Evolutionary conservation across 2,797 vertebrate genomes (phyloP).

Genomic region (Vultur gryphus): DNA sequence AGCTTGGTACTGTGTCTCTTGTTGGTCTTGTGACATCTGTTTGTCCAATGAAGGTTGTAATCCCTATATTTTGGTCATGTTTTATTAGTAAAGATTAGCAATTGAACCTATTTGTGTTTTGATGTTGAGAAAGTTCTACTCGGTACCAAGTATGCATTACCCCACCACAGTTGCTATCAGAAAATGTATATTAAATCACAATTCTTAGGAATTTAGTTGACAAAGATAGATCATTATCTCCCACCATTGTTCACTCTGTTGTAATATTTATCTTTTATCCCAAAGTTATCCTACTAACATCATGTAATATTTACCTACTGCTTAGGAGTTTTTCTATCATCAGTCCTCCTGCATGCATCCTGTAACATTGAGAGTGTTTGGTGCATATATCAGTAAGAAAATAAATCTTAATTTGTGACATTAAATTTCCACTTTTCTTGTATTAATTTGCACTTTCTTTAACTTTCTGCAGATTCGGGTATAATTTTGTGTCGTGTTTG

Average conservation of each 20-base stretch:
- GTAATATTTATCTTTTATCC: not conserved
- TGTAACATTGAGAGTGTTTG: not conserved
- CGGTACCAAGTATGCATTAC: not conserved
- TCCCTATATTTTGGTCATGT: not conserved
- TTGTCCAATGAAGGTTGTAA: not conserved
- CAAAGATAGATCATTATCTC: not conserved
- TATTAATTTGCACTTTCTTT: not conserved
- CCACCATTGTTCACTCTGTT: not conserved
- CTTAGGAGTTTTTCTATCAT: not conserved
- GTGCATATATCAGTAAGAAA: not conserved
- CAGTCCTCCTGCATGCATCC: not conserved
- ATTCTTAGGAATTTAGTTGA: not conserved
- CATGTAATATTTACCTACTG: not conserved
- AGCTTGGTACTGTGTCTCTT: not conserved
- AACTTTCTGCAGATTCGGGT: not conserved
- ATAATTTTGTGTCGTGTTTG: not conserved
- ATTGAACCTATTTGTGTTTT: not conserved
- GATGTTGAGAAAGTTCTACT: not conserved
- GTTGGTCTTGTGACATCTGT: not conserved
- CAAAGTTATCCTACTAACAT: conserved; percentile 9
- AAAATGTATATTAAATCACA: not conserved
- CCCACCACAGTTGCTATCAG: not conserved
- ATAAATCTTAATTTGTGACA: not conserved
- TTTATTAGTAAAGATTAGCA: not conserved
- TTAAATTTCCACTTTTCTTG: not conserved